These are phyloP conservation scores for Lemur catta DNA, from an alignment of 2,797 vertebrate genomes.

Conservation along the genomic window DNA sequence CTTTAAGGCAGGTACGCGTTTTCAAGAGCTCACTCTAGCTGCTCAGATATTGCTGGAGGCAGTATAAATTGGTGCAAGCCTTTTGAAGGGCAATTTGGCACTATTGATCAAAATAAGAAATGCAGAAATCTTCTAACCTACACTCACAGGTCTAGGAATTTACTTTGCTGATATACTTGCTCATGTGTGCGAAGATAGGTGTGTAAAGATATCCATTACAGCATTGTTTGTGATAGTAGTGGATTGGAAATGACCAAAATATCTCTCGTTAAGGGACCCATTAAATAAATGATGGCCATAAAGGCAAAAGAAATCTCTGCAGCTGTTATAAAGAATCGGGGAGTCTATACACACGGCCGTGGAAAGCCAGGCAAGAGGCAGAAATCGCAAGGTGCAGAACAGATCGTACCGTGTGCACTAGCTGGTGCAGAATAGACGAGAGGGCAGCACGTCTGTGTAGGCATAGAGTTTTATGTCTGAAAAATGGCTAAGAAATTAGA, in stretches of 20 bases:
- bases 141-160: background rate
- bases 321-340: background rate
- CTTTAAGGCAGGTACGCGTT: too few species aligned
- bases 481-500: background rate
- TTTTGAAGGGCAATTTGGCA: background rate
- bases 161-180: background rate
- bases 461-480: background rate
- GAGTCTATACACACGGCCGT: accelerated
- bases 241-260: background rate
- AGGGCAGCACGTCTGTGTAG: too few species aligned
- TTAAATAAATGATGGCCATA: background rate
- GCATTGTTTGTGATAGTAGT: background rate
- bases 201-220: background rate
- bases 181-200: accelerated
- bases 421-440: background rate
- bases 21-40: background rate
- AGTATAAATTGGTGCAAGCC: too few species aligned
- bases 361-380: background rate
- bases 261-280: background rate
- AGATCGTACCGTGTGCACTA: accelerated
- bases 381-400: too few species aligned
- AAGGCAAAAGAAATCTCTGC: background rate
- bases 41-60: background rate
- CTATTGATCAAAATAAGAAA: background rate
- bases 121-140: background rate